Percentiles rank a stretch among this genome's conserved stretches.
These are phyloP conservation scores for Psittacula echo DNA, from an alignment of 2,797 vertebrate genomes.

Conservation along the genomic window DNA sequence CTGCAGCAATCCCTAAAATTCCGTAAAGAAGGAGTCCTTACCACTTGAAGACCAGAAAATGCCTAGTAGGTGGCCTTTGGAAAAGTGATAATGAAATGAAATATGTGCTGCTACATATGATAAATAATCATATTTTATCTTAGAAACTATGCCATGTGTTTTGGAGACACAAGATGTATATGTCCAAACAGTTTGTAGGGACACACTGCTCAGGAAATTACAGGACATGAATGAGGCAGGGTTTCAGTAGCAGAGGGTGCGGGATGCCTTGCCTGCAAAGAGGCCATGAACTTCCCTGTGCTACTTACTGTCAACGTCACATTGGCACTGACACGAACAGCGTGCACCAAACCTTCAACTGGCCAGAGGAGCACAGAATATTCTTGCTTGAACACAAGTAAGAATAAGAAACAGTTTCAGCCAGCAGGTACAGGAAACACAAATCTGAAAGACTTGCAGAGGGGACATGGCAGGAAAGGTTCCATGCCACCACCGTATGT, in stretches of 20 bases:
- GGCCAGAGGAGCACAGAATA: background rate
- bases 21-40: background rate
- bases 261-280: background rate
- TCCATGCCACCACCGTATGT: background rate
- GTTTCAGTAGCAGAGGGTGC: background rate
- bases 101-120: background rate
- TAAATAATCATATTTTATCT: background rate
- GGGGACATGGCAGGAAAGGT: background rate
- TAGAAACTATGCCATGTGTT: background rate
- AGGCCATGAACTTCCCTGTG: background rate
- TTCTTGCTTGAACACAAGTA: background rate
- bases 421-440: background rate
- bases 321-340: fast-evolving
- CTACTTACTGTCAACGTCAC: fast-evolving
- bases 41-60: background rate
- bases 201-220: background rate
- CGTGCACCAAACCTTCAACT: background rate
- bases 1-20: background rate
- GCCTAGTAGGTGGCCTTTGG: background rate
- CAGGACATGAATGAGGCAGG: fast-evolving
- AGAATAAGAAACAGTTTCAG: background rate
- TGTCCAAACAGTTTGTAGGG: background rate
- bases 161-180: background rate
- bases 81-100: background rate
- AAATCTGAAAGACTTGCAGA: background rate